Evolutionary conservation across 2,797 vertebrate genomes (phyloP).

Genomic region (Artibeus lituratus): DNA sequence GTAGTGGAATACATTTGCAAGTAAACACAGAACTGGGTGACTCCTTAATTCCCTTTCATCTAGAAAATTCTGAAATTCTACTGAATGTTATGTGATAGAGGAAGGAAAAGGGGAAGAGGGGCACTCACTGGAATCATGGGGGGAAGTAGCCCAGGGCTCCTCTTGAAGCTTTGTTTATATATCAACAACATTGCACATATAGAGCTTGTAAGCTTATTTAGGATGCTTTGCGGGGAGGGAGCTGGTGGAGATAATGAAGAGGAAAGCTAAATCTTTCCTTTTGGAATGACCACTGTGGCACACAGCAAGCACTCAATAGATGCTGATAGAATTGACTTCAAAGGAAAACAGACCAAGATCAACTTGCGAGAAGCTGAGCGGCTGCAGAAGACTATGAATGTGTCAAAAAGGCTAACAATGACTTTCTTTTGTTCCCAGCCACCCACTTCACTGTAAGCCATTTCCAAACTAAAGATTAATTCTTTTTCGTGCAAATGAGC

Average conservation of each 20-base stretch:
- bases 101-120: background rate
- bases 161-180: background rate
- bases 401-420: slow-evolving; percentile 23
- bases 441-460: slow-evolving; percentile 18
- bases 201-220: background rate
- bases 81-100: background rate
- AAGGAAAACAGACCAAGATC: slow-evolving; percentile 12
- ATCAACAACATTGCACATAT: background rate
- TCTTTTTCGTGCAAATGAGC: background rate
- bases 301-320: background rate
- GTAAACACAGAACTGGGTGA: background rate
- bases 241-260: background rate
- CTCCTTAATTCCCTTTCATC: background rate
- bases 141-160: background rate
- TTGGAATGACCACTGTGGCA: background rate
- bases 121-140: background rate
- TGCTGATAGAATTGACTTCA: background rate
- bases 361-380: background rate
- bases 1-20: background rate
- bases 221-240: background rate
- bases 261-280: background rate
- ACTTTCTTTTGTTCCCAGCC: slow-evolving; percentile 37
- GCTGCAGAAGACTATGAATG: background rate
- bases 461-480: slow-evolving; percentile 15
- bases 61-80: slow-evolving; percentile 10